Evolutionary conservation across 2,888 invertebrate genomes (phyloP).

Genomic region (Philonicus albiceps): DNA sequence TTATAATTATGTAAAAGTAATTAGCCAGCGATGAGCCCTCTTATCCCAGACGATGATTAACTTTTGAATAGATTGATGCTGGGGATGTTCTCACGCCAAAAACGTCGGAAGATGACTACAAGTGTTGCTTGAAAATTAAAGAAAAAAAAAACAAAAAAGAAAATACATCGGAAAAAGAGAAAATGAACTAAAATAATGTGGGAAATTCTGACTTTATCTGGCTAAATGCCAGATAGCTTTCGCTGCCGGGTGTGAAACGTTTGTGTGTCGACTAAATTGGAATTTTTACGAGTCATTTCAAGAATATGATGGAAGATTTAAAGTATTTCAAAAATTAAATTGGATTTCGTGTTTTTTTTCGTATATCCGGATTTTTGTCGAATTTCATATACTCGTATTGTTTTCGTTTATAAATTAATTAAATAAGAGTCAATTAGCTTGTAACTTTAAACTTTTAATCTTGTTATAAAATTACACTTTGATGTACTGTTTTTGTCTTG

Average conservation of each 20-base stretch:
- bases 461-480: too few species aligned
- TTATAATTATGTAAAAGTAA: neutral
- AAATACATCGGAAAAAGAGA: neutral
- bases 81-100: neutral
- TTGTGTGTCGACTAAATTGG: neutral
- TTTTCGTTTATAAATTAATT: neutral
- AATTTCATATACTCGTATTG: neutral
- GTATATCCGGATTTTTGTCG: neutral
- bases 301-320: neutral
- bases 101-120: neutral
- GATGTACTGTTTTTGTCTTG: too few species aligned
- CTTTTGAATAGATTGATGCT: neutral
- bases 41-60: neutral
- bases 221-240: neutral
- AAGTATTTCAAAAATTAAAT: neutral
- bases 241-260: neutral
- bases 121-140: neutral
- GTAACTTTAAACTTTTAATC: too few species aligned
- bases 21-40: neutral
- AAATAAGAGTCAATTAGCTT: too few species aligned
- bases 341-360: neutral
- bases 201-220: neutral
- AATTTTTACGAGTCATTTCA: neutral
- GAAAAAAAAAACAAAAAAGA: neutral
- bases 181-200: neutral